phyloP scores from a whole-genome alignment of 2,888 invertebrate species.

The Unio delphinus region DNA sequence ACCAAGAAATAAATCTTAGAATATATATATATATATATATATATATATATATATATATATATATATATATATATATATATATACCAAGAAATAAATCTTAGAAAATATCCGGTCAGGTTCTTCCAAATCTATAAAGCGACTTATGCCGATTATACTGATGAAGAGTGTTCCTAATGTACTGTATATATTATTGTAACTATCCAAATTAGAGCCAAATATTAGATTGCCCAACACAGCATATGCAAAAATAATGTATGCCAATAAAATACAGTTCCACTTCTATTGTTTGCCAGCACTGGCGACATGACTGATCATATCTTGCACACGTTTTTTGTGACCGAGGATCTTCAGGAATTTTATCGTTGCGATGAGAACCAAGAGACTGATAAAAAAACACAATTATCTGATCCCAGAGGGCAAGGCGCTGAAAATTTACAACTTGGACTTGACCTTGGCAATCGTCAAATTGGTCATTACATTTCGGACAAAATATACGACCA shows the following conservation, averaged over 20 bases:
- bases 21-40: too few relatives aligned
- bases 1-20: too few relatives aligned
- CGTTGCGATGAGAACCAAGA: constrained; percentile 47
- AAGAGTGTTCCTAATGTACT: constrained; percentile 47
- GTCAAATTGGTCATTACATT: constrained; percentile 31
- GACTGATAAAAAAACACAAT: constrained; percentile 39
- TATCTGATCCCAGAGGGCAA: constrained; percentile 48
- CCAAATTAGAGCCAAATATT: constrained; percentile 42
- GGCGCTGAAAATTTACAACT: constrained; percentile 55
- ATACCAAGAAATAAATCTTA: constrained; percentile 42
- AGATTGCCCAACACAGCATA: constrained; percentile 47
- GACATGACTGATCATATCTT: constrained; percentile 41
- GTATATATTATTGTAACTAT: constrained; percentile 42
- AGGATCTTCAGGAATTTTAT: constrained; percentile 50
- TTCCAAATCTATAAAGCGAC: constrained; percentile 46
- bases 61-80: too few relatives aligned
- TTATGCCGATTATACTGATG: constrained; percentile 53
- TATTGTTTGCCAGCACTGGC: constrained; percentile 41
- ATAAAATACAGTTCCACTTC: constrained; percentile 49
- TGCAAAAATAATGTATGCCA: constrained; percentile 36
- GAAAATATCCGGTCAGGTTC: constrained; percentile 39
- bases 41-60: too few relatives aligned
- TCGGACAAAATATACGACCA: constrained; percentile 40
- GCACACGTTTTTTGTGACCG: constrained; percentile 51
- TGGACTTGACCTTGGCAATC: constrained; percentile 36